A percentile compares a stretch with the other conserved stretches of the same genome.
These are phyloP conservation scores for Eristalis intricaria DNA, from an alignment of 2,888 invertebrate genomes.

Conservation along the genomic window DNA sequence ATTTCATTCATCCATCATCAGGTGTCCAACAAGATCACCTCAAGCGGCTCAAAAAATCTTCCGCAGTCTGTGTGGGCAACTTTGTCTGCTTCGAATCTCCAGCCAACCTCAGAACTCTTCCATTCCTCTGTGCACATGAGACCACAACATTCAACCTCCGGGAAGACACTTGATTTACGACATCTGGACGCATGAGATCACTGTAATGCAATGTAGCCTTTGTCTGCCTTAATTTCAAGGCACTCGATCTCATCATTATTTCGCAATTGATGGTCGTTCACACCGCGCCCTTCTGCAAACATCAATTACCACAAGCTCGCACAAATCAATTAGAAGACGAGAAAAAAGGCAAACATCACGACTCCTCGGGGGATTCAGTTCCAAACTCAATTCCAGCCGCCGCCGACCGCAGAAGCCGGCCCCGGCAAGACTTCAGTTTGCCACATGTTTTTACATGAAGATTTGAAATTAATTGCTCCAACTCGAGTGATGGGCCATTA, in stretches of 20 bases:
- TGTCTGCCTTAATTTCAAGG: not conserved
- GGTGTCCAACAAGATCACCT: too few relatives aligned
- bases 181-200: not conserved
- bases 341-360: not conserved
- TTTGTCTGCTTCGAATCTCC: too few relatives aligned
- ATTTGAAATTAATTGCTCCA: slow-evolving; percentile 21
- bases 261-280: not conserved
- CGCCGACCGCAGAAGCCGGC: not conserved
- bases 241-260: not conserved
- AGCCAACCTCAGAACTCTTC: too few relatives aligned
- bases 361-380: not conserved
- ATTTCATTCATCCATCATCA: too few relatives aligned
- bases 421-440: not conserved
- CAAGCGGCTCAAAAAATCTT: too few relatives aligned
- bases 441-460: slow-evolving; percentile 3
- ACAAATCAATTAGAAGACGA: not conserved
- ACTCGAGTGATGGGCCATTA: slow-evolving; percentile 5
- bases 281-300: not conserved
- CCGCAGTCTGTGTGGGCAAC: too few relatives aligned
- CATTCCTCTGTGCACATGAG: too few relatives aligned
- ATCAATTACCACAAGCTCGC: not conserved
- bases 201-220: not conserved
- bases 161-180: too few relatives aligned
- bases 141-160: too few relatives aligned
- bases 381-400: not conserved